These are phyloP conservation scores for Dromiciops gliroides DNA, from an alignment of 2,113 vertebrate species.

Conservation along the genomic window DNA sequence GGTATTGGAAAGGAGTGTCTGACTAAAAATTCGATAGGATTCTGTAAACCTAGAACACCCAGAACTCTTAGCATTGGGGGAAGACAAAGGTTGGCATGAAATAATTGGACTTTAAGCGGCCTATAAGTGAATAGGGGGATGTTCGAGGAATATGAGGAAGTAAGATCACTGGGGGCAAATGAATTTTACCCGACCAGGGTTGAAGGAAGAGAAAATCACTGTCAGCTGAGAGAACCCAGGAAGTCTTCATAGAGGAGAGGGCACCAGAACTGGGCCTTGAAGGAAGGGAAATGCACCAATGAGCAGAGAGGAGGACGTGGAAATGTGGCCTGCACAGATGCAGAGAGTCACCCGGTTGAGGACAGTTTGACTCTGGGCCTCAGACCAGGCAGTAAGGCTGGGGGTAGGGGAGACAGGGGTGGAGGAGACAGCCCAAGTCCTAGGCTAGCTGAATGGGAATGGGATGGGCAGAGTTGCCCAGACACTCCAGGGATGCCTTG, in stretches of 20 bases:
- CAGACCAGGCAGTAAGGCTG: no score
- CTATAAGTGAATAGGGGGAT: neutral
- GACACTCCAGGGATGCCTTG: neutral
- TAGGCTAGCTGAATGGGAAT: neutral
- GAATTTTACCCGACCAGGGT: neutral
- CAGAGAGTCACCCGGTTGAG: neutral
- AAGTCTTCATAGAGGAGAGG: neutral
- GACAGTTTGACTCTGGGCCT: no score
- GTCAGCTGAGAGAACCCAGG: neutral
- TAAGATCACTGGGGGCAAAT: neutral
- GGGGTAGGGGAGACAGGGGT: neutral
- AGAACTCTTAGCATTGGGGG: neutral
- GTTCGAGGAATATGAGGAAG: neutral
- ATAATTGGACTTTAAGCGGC: neutral
- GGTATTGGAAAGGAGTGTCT: neutral
- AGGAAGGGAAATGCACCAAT: neutral
- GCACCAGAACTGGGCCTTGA: neutral
- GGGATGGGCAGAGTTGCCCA: neutral
- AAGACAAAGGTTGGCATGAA: neutral
- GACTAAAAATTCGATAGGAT: neutral
- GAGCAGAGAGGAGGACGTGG: neutral
- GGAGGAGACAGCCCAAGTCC: neutral
- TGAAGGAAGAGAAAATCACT: neutral
- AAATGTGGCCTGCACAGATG: neutral
- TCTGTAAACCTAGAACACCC: neutral